Base-by-base conservation (phyloP, 1,140 invertebrate genomes). In the Maconellicoccus hirsutus region DNA sequence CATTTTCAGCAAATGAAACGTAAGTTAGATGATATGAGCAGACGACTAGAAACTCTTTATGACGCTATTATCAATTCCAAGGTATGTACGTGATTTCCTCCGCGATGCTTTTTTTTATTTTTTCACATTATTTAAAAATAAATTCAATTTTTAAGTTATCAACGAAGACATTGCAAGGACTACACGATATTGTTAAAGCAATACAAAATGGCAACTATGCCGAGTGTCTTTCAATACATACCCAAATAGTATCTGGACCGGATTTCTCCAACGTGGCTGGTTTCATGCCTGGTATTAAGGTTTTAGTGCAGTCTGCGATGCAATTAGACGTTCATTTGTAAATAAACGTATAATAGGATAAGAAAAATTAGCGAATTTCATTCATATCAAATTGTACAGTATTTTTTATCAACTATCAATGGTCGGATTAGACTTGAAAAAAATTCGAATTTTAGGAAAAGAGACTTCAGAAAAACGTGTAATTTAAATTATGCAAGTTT, bases 211-310 rank as follows among this genome's bases (percentile, higher is more conserved):
- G 86, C 39, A 88, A 95, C 77, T 92, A 91, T 77, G 81, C 80
- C 21, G 82, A 81, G 66, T 87, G 89, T 16, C 79, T 93, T 39
- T 78, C 78, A 63, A 79, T 87, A n/a, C 87, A 90, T 75, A 89
- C 89, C 4, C 85, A 89, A 76, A 83, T 96, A 70, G 90, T 92
- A 0, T 87, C 88, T 23, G 25, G 61, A 25, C 25, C 61, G 1
- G 93, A 94, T 82, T 95, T 96, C 81, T 87, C 92, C n/a, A 87
- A 93, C 79, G 93, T 92, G 72, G 90, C 92, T 52, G 85, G 84
- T 74, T 96, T 96, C 79, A 90, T 95, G 87, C 92, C 93, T 2
- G 92, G 90, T 71, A 82, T 96, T 16, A 95, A 96, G 84, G 86
- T 92, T 75, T 84, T 96, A 71, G 79, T 95, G 71, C 91, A 94